These are phyloP conservation scores for Takifugu flavidus DNA, from an alignment of 2,113 vertebrate genomes.

Conservation along the genomic window DNA sequence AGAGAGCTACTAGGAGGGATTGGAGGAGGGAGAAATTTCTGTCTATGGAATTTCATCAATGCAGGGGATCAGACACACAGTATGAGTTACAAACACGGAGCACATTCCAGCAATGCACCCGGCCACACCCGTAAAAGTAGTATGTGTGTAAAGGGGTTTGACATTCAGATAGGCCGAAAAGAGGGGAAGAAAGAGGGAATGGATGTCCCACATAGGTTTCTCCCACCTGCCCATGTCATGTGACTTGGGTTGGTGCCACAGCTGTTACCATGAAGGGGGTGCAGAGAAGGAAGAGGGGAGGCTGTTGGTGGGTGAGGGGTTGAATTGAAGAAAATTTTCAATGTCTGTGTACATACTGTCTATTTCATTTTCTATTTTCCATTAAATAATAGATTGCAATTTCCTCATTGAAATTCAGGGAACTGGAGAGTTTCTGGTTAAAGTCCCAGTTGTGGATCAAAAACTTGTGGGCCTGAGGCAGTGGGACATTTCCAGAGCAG, in stretches of 20 bases:
- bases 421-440: too few species aligned
- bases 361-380: neutral
- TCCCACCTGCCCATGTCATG: constrained; percentile 70
- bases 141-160: constrained; percentile 7
- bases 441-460: too few species aligned
- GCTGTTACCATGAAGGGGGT: constrained; percentile 61
- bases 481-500: too few species aligned
- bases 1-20: constrained; percentile 7
- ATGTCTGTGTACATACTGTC: neutral
- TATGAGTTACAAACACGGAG: constrained; percentile 51
- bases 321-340: constrained; percentile 8
- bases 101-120: constrained; percentile 54
- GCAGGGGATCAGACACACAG: constrained; percentile 47
- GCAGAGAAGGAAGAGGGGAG: constrained; percentile 40
- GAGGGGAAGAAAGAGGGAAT: constrained; percentile 28
- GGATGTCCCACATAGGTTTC: constrained; percentile 56
- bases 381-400: too few species aligned
- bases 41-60: constrained; percentile 50
- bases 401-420: too few species aligned
- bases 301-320: constrained; percentile 28
- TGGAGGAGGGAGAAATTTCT: constrained; percentile 16
- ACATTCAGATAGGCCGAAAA: constrained; percentile 51
- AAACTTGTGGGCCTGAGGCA: too few species aligned
- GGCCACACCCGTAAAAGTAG: constrained; percentile 56
- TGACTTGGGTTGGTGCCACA: constrained; percentile 65